phyloP scores from a whole-genome alignment of 2,113 vertebrate species.

The Melanostigma gelatinosum region DNA sequence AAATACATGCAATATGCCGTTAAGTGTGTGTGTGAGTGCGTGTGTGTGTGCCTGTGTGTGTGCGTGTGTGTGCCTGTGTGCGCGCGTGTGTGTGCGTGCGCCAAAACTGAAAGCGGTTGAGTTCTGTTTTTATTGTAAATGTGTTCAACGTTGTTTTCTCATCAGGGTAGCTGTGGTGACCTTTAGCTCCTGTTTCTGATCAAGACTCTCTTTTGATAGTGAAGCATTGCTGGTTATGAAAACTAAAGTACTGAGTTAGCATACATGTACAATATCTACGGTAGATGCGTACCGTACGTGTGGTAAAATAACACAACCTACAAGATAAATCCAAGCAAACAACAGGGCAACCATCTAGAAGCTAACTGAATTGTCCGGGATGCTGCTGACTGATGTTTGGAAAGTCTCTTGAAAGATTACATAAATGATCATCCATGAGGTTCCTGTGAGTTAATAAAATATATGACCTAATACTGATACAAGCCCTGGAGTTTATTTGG shows the following conservation, averaged over 20 bases:
- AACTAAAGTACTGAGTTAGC: background rate
- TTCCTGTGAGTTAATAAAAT: constrained; percentile 5
- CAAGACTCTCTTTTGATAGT: constrained; percentile 7
- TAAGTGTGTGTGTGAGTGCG: background rate
- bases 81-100: too few relatives aligned
- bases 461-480: background rate
- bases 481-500: background rate
- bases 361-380: background rate
- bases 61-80: too few relatives aligned
- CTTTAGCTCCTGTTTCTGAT: constrained; percentile 1
- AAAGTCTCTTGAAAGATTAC: background rate
- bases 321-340: background rate
- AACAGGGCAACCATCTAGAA: constrained; percentile 5
- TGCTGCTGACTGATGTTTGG: background rate
- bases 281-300: background rate
- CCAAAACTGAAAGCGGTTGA: constrained; percentile 7
- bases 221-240: background rate
- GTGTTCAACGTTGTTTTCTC: constrained; percentile 12
- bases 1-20: background rate
- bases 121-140: constrained; percentile 24
- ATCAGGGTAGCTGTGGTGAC: background rate
- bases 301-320: background rate
- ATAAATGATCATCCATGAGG: background rate
- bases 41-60: too few relatives aligned
- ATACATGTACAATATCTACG: background rate